Evolutionary conservation across 2,888 invertebrate species (phyloP), one percentile per base, ranked within the genome.

Genomic region (Corythucha ciliata): DNA sequence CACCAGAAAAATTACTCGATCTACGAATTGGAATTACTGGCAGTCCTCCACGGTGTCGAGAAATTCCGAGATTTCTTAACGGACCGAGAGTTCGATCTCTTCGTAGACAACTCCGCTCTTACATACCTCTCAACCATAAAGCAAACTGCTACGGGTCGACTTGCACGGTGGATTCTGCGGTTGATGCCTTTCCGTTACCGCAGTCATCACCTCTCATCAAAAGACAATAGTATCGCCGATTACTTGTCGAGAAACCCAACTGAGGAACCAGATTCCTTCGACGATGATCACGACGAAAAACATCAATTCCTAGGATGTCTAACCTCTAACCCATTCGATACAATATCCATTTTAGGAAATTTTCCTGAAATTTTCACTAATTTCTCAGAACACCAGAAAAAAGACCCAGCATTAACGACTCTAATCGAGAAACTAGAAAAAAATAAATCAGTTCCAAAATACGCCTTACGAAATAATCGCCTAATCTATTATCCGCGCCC

Each of bases 21-120:
- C 14, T 47, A 21, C 24, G 36, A 47, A 37, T 24, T 47, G 47
- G 36, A 47, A 37, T 44, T 44, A 14, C 29, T 32, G 7, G 44
- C 18, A 25, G 22, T 29, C 2, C 20, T 44, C 6, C 21, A 32
- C 10, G 32, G 12, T 2, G 20, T 44, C 7, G 44, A 44, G 18
- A 44, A 44, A 32, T 44, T 29, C 4, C 8, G 32, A 32, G 20
- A 20, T 2, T 44, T 32, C 27, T 10, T 44, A 2, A 32, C 27
- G 8, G 32, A 44, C 20, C 27, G 21, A 7, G 32, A 21, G 18
- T 44, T 44, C 21, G 32, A 44, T 32, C 32, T 44, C 8, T 44
- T 32, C 16, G 32, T 33, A 2, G 44, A 44, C 29, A 29, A 29
- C 32, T 32, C 27, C n/a, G 44, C 44, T 12, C 20, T 29, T 21